Percentiles rank a stretch among this genome's conserved stretches.
Conservation (phyloP, 2,888 invertebrate species). For the Spodoptera exigua region DNA sequence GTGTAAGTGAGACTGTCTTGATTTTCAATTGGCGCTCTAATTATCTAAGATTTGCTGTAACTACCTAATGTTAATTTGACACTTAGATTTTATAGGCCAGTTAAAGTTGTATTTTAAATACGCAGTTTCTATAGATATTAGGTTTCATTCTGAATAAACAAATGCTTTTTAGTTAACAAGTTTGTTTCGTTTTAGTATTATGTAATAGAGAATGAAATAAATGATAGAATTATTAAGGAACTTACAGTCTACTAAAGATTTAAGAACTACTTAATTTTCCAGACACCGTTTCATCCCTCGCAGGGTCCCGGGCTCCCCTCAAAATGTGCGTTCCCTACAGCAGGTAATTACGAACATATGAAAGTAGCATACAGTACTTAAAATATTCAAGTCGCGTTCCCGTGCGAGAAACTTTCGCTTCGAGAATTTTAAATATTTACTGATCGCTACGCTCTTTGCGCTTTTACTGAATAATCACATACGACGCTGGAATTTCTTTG, state of each 20-base stretch:
- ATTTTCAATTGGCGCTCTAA: conserved; percentile 11
- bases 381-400: conserved; percentile 57
- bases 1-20: conserved; percentile 1
- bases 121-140: too few species aligned
- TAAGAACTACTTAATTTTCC: conserved; percentile 11
- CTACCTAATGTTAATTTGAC: too few species aligned
- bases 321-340: conserved; percentile 17
- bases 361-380: conserved; percentile 54
- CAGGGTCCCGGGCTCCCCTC: background rate
- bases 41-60: background rate
- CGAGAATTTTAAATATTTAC: conserved; percentile 63
- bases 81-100: too few species aligned
- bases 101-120: too few species aligned
- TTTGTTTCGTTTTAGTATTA: too few species aligned
- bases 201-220: too few species aligned
- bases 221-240: too few species aligned
- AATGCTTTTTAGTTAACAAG: too few species aligned
- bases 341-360: conserved; percentile 60
- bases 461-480: conserved; percentile 60
- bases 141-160: too few species aligned
- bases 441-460: conserved; percentile 58
- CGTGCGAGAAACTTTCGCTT: conserved; percentile 56
- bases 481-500: conserved; percentile 50
- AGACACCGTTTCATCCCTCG: background rate
- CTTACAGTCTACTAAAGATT: too few species aligned